Conservation (phyloP, 2,797 vertebrate species). For the Sebastes trivittatus region DNA sequence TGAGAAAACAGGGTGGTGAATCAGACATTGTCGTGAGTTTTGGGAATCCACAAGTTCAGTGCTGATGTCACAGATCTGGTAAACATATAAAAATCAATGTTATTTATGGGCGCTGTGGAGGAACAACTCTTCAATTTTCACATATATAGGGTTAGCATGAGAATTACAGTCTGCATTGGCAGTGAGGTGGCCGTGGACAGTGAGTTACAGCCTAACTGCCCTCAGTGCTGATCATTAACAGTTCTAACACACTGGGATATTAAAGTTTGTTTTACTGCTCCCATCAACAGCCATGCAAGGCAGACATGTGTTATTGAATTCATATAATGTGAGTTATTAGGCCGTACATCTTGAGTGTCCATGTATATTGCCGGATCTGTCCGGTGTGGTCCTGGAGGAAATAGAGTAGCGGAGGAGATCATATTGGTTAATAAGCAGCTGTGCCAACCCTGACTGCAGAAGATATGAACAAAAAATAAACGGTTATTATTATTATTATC, state of each 20-base stretch:
- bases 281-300: constrained; percentile 62
- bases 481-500: constrained; percentile 10
- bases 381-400: constrained; percentile 63
- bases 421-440: constrained; percentile 69
- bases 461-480: constrained; percentile 47
- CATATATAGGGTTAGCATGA: constrained; percentile 32
- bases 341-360: constrained; percentile 66
- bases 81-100: constrained; percentile 41
- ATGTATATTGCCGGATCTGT: constrained; percentile 62
- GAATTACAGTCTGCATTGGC: constrained; percentile 41
- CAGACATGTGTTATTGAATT: constrained; percentile 77
- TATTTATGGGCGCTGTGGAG: constrained; percentile 37
- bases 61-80: constrained; percentile 47
- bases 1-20: constrained; percentile 25
- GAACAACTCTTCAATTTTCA: constrained; percentile 17
- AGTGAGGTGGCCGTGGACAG: constrained; percentile 32
- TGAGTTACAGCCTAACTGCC: constrained; percentile 65
- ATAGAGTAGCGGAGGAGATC: constrained; percentile 55
- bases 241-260: constrained; percentile 76
- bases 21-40: constrained; percentile 24
- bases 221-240: constrained; percentile 65
- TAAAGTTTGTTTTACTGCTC: constrained; percentile 78
- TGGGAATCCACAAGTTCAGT: constrained; percentile 28
- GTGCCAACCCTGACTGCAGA: constrained; percentile 30
- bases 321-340: constrained; percentile 76